phyloP scores from a whole-genome alignment of 2,113 vertebrate genomes.

The Heterochromis multidens region DNA sequence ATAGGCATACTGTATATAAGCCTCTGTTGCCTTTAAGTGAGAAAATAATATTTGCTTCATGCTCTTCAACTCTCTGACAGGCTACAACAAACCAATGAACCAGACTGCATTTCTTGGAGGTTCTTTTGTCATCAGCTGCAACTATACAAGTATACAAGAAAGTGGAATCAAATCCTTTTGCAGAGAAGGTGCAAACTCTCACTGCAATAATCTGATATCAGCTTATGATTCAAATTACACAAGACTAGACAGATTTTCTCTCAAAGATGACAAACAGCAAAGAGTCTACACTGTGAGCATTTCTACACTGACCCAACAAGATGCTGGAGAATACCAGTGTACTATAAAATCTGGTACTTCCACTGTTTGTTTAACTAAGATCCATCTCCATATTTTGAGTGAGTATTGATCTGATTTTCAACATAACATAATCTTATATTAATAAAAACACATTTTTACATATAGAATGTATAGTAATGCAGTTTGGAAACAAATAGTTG shows the following conservation, averaged over 20 bases:
- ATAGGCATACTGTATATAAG: no score
- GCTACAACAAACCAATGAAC: background rate
- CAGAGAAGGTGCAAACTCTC: background rate
- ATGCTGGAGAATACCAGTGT: conserved; percentile 46
- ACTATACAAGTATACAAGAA: background rate
- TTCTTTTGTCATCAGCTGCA: conserved; percentile 16
- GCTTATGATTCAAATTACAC: background rate
- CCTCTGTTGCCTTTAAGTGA: background rate
- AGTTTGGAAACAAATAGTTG: background rate
- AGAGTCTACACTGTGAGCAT: conserved; percentile 29
- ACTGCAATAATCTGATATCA: background rate
- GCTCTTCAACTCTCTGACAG: background rate
- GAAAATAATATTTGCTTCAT: background rate
- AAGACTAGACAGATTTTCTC: background rate
- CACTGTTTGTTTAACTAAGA: background rate
- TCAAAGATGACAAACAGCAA: background rate
- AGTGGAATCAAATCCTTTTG: background rate
- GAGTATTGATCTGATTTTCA: background rate
- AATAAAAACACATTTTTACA: background rate
- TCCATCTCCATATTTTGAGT: conserved; percentile 15
- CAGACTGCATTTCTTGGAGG: background rate
- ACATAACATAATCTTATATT: background rate
- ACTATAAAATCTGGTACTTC: background rate
- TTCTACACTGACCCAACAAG: background rate
- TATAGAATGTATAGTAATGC: background rate